Base-by-base conservation (phyloP, 2,113 vertebrate genomes). In the Ptilorrhoa leucosticta region DNA sequence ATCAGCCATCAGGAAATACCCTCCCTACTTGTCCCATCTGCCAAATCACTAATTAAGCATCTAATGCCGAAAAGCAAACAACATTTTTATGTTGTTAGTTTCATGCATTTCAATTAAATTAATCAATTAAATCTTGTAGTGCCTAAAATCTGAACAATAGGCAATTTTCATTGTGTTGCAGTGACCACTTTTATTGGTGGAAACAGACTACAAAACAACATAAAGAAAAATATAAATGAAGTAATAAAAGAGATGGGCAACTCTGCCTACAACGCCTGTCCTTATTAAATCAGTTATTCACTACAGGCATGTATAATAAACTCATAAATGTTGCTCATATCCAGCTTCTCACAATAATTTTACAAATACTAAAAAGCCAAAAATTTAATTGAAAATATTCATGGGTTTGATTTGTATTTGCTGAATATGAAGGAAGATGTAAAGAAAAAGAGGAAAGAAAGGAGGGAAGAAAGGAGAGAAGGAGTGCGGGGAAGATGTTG, bases 1-100 rank as follows among this genome's bases (percentile, higher is more conserved):
- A 76, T 93, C 94, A 93, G 6, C 78, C 39, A 31, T 27, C 66
- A 96, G 93, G 95, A 96, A 96, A 80, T 63, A 87, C 61, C 89
- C 89, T 96, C 91, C 94, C 73, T 95, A 35, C 70, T 85, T 79
- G 42, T 76, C 63, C 22, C 53, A 90, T 57, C 73, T 91, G 80
- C 87, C 94, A 93, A 91, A 88, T 73, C 81, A 70, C 58, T 91
- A 95, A 94, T 91, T 89, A 87, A 79, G 44, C 37, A 79, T 75
- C 61, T 51, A 79, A 76, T 42, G 69, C 30, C 7, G 8, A 57
- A 91, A 94, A 82, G 23, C 47, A 91, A 94, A 72, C 65, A 78
- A 75, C 18, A 61, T 60, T 79, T 89, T 83, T 26, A 72, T 61
- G 33, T 35, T 68, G 57, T 44, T 70, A 37, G 28, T 65, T 89